Base-by-base conservation (phyloP, 1,140 invertebrate species). In the Drosophila bifasciata region DNA sequence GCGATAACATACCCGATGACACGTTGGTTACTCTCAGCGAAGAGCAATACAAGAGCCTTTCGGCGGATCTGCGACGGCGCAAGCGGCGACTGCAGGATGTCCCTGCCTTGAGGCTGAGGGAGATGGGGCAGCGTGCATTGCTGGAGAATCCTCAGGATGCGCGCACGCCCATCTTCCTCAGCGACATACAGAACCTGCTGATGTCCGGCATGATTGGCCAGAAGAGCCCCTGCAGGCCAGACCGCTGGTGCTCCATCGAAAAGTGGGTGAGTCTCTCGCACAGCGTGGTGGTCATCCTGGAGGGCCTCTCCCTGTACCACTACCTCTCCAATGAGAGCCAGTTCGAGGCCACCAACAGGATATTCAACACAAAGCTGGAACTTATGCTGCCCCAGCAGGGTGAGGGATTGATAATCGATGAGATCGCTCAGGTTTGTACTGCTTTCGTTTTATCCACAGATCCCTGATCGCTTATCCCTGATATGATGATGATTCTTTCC, bases 101-200 rank as follows among this genome's bases (percentile, higher is more conserved):
- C 19, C 94, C 95, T 19, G 92, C 93, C 43, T 92, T 96, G 63
- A 89, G 91, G 50, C 91, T 96, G 21, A 94, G 94, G 89, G 90
- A 92, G 50, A 92, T 93, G 61, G 95, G 95, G 21, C 91, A 94
- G 78, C 93, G 92, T 78, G 95, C 95, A 49, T 93, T 92, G 44
- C 88, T 96, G 61, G 88, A 91, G 45, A 85, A 92, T 23, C 89
- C 93, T 28, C 71, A 90, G 25, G 89, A 93, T 50, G 92, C 94
- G 48, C 93, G 96, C 70, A 93, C 95, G 46, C 97, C 97, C 7
- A 92, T 98, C 68, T 95, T 96, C 86, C 92, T 97, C 0, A 94
- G 94, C 41, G 97, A 98, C 91, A 90, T 98, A 57, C 96, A 97
- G 90, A 94, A 97, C 92, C 92, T 98, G 49, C 80, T 98, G 4